phyloP scores from a whole-genome alignment of 1,140 invertebrate genomes.

The Cydia splendana region DNA sequence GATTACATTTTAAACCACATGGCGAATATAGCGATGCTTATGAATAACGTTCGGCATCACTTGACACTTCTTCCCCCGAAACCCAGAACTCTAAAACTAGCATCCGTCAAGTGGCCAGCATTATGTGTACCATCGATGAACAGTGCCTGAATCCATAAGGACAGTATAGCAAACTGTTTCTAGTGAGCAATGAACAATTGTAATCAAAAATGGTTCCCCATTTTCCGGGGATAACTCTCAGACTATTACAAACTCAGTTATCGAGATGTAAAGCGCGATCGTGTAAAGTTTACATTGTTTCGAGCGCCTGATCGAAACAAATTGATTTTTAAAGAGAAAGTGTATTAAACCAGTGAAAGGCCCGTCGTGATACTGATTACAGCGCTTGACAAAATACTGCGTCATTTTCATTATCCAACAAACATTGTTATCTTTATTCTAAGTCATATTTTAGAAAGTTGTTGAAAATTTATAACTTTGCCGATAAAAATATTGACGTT shows the following conservation, averaged over 20 bases:
- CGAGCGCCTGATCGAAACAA: constrained; percentile 44
- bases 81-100: no score
- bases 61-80: no score
- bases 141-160: no score
- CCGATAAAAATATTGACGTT: constrained; percentile 5
- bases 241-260: constrained; percentile 51
- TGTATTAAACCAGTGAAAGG: constrained; percentile 55
- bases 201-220: no score
- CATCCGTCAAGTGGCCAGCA: no score
- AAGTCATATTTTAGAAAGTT: constrained; percentile 29
- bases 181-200: no score
- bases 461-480: constrained; percentile 26
- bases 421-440: constrained; percentile 25
- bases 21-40: no score
- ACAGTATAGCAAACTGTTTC: no score
- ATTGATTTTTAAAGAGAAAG: constrained; percentile 61
- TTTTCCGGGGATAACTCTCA: not conserved
- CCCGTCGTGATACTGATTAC: constrained; percentile 39
- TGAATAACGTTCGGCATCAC: no score
- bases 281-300: constrained; percentile 44
- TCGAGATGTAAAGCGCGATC: constrained; percentile 51
- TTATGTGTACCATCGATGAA: no score
- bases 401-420: constrained; percentile 26
- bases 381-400: constrained; percentile 33
- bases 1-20: no score